These are phyloP conservation scores for Cheilosia soror DNA, from an alignment of 2,888 invertebrate species.

Conservation along the genomic window DNA sequence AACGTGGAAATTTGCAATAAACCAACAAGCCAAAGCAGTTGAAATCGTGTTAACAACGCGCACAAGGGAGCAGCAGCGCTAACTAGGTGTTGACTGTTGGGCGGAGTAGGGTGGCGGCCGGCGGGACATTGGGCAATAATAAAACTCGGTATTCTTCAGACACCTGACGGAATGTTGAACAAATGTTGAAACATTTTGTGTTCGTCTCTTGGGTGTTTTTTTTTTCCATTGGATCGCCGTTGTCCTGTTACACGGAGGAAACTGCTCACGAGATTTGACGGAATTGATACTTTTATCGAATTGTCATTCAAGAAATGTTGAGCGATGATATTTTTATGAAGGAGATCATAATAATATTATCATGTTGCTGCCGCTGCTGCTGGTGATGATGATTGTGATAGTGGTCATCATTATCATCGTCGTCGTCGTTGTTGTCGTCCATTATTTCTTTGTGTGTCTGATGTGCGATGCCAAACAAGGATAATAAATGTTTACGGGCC, in stretches of 20 bases:
- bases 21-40: conserved; percentile 16
- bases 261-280: conserved; percentile 16
- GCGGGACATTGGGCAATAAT: conserved; percentile 1
- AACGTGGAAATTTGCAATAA: conserved; percentile 52
- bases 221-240: neutral
- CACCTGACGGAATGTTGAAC: conserved; percentile 73
- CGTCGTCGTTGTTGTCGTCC: conserved; percentile 3
- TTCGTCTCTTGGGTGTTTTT: neutral
- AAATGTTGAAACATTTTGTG: conserved; percentile 40
- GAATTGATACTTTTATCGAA: conserved; percentile 38
- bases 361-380: conserved; percentile 34
- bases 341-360: conserved; percentile 71
- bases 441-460: conserved; percentile 37
- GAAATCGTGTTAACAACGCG: conserved; percentile 41
- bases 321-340: conserved; percentile 71
- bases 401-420: conserved; percentile 50
- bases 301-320: conserved; percentile 68
- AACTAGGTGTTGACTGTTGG: conserved; percentile 30
- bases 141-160: conserved; percentile 55
- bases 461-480: conserved; percentile 68
- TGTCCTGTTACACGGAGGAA: conserved; percentile 4
- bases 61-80: neutral
- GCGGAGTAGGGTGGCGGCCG: neutral
- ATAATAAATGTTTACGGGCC: conserved; percentile 72
- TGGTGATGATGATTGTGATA: conserved; percentile 32